Base-by-base conservation (phyloP, 2,113 vertebrate genomes). In the Benitochromis conjunctus region DNA sequence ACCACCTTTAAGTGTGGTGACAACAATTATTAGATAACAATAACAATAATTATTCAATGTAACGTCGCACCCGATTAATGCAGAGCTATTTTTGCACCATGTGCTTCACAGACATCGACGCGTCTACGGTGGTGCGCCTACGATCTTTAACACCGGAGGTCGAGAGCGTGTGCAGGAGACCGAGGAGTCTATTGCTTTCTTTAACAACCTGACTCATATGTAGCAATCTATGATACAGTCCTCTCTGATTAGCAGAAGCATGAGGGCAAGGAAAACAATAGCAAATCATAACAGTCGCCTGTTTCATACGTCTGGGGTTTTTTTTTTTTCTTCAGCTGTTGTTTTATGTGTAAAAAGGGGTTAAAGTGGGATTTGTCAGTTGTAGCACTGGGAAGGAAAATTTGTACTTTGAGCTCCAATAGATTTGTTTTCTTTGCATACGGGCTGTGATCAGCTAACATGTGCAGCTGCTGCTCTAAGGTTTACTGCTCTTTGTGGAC, bases 91-190 rank as follows among this genome's bases (percentile, higher is more conserved):
- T 48, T 29, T 48, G 14, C 41, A 74, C 14, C 66, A 19, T 29
- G 69, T 29, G 69, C 1, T 2, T 74, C 43, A 48, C 43, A 74
- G 41, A 19, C 9, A 1, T 74, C 3, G 5, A 29, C 29, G 6
- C 1, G 69, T 74, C 43, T 74, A 9, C 19, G 69, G 14, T 5
- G 69, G 24, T 11, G 69, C 5, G 6, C 41, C 43, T 74, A 19
- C 3, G 16, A 14, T 29, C 69, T 74, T 74, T 74, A 48, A 74
- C 41, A 74, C 24, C 24, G 4, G 9, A 18, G 24, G 43, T 29
- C 3, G 0, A 26, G 21, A 48, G 21, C 2, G 3, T 0, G 1
- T 43, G 38, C 66, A 48, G 66, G 66, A 11, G 24, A 46, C 66
- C 1, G 1, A 74, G 41, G 41, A 29, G 21, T 48, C 41, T 74